Evolutionary conservation across 2,888 invertebrate species (phyloP), one percentile per base, ranked within the genome.

Genomic region (Saturnia japonica): DNA sequence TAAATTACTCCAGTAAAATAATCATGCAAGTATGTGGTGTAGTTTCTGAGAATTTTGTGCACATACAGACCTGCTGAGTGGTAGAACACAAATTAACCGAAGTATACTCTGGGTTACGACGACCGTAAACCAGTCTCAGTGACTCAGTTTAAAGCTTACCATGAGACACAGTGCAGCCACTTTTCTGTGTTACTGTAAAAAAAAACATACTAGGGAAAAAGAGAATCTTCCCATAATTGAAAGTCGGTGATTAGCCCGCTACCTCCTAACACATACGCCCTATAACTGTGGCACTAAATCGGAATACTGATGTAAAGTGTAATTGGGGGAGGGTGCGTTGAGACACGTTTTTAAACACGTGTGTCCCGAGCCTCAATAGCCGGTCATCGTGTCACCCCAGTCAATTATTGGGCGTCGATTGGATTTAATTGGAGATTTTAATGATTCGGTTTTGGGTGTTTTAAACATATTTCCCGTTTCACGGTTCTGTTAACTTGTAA

Each of bases 301-400:
- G 57, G 74, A 73, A 73, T 74, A 74, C 72, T 69, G 74, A 74
- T 74, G 74, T 72, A 70, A 69, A 67, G 64, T 68, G 66, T 73
- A 74, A 73, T 74, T 70, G 71, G 64, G 60, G 68, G 67, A 60
- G 28, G 45, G 70, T 28, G 72, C 66, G 69, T 69, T 67, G 72
- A 69, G 71, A 68, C 70, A 70, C 70, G 72, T 72, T 72, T 72
- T 70, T 67, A 28, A 74, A 72, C 54, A 74, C 71, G 68, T 67
- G 69, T 67, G 67, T 66, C 69, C 66, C 70, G 70, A 45, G 68
- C 71, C 71, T 57, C 57, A 64, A 34, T 60, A 28, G 40, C 64
- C 40, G 8, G 40, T 64, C 64, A 40, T 28, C 40, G n/a, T 40
- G 40, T 40, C 64, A 40, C 64, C 54, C 64, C 64, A 40, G 64